These are phyloP conservation scores for Pogona vitticeps DNA, from an alignment of 2,113 vertebrate genomes.

Conservation along the genomic window DNA sequence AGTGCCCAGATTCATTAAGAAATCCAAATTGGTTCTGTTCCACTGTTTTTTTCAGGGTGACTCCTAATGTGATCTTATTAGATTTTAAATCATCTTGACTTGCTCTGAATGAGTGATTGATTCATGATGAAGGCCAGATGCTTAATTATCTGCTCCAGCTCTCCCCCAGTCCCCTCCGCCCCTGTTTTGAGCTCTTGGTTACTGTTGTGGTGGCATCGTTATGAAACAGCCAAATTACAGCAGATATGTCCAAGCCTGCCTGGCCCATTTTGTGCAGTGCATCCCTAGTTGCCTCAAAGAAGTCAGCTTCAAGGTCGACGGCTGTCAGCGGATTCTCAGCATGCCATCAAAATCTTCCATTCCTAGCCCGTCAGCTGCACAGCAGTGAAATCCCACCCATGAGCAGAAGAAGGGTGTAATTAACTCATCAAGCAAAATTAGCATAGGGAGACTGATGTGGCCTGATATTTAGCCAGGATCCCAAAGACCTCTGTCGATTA, in stretches of 20 bases:
- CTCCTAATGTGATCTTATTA: background rate
- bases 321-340: background rate
- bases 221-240: conserved; percentile 10
- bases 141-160: conserved; percentile 54
- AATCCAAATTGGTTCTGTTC: background rate
- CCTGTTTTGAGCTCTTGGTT: conserved; percentile 1
- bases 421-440: conserved; percentile 44
- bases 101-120: conserved; percentile 38
- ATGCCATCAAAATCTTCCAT: background rate
- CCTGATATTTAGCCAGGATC: background rate
- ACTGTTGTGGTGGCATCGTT: background rate
- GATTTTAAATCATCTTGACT: background rate
- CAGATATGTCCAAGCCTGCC: background rate
- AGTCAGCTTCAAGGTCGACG: conserved; percentile 21
- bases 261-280: fast-evolving
- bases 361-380: conserved; percentile 22
- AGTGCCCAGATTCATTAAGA: background rate
- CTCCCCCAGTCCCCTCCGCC: background rate
- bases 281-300: conserved; percentile 7
- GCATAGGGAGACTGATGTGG: background rate
- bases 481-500: background rate
- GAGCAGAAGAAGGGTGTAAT: conserved; percentile 37
- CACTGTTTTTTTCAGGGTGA: fast-evolving
- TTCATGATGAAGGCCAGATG: conserved; percentile 25
- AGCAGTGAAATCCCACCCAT: background rate